These are phyloP conservation scores for Aphelocoma coerulescens DNA, from an alignment of 2,113 vertebrate species.

Conservation along the genomic window DNA sequence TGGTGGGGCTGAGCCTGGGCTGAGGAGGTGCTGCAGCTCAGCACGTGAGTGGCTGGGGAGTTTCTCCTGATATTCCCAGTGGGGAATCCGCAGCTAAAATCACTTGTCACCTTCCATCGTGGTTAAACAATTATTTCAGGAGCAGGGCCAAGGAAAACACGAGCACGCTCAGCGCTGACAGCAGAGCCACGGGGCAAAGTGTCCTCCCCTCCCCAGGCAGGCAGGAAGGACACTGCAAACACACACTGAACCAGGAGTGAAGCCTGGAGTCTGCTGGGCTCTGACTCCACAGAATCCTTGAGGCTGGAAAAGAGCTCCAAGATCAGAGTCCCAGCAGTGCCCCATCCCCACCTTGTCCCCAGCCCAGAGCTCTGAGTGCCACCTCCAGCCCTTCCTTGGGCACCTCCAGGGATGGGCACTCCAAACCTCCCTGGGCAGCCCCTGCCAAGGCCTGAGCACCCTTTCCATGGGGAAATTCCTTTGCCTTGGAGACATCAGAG, in stretches of 20 bases:
- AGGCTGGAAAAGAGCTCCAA: not conserved
- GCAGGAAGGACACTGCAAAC: not conserved
- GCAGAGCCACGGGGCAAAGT: not conserved
- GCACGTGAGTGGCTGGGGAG: not conserved
- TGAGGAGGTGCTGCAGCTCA: not conserved
- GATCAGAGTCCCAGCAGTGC: not conserved
- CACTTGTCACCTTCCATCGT: conserved; percentile 4
- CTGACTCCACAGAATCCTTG: not conserved
- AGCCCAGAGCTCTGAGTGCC: not conserved
- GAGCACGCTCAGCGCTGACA: not conserved
- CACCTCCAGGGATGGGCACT: not conserved
- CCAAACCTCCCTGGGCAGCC: not conserved
- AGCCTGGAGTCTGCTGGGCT: not conserved
- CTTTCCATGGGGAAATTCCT: not conserved
- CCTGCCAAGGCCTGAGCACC: not conserved
- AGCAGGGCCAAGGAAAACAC: conserved; percentile 22
- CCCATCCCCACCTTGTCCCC: not conserved
- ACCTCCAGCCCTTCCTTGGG: not conserved
- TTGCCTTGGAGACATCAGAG: too few species aligned
- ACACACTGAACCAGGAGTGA: not conserved
- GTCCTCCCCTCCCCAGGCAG: not conserved
- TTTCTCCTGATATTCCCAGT: not conserved
- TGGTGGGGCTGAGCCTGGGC: not conserved
- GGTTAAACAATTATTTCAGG: conserved; percentile 28
- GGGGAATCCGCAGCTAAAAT: not conserved